phyloP scores from a whole-genome alignment of 1,140 invertebrate genomes.

The Penaeus vannamei region DNA sequence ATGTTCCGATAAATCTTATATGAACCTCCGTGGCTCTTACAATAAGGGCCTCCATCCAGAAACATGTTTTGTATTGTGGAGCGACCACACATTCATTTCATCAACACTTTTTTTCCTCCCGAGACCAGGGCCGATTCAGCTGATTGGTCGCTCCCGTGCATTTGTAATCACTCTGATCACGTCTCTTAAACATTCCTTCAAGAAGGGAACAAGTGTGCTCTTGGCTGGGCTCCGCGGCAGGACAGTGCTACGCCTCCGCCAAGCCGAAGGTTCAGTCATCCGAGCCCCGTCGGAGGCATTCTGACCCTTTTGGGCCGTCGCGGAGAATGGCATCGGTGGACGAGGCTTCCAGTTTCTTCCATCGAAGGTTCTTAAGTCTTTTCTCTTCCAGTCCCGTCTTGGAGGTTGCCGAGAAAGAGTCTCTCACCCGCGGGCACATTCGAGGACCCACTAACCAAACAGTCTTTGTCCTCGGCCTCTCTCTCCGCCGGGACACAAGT shows the following conservation, averaged over 20 bases:
- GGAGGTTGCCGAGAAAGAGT: conserved; percentile 50
- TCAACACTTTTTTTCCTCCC: conserved; percentile 56
- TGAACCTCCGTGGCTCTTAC: conserved; percentile 45
- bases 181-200: conserved; percentile 59
- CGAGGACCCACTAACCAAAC: conserved; percentile 41
- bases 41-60: conserved; percentile 43
- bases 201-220: conserved; percentile 58
- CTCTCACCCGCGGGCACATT: conserved; percentile 10
- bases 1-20: conserved; percentile 50
- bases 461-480: conserved; percentile 35
- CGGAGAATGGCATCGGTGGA: too few species aligned
- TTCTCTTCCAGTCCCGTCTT: conserved; percentile 52
- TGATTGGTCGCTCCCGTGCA: conserved; percentile 37
- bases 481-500: conserved; percentile 39
- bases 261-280: not conserved
- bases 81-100: conserved; percentile 48
- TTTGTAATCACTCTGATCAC: conserved; percentile 58
- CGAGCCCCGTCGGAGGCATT: not conserved
- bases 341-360: conserved; percentile 54
- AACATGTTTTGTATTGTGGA: conserved; percentile 58
- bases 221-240: not conserved
- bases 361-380: conserved; percentile 50
- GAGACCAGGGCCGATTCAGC: conserved; percentile 44
- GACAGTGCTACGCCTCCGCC: conserved; percentile 4
- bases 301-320: not conserved